Evolutionary conservation across 2,113 vertebrate genomes (phyloP), one percentile per base, ranked within the genome.

Genomic region (Maccullochella peelii): DNA sequence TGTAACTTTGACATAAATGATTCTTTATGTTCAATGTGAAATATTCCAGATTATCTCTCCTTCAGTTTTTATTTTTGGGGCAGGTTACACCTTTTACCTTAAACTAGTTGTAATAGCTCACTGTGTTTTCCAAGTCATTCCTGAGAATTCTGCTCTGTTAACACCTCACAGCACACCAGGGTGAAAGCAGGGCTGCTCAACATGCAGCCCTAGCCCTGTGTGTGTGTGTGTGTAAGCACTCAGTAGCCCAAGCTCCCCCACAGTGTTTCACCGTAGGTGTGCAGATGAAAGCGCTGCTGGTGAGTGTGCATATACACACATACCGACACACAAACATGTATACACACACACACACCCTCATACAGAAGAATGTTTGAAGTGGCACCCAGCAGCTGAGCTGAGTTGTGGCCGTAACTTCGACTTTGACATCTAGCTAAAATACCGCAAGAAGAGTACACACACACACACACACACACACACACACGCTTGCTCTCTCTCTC

Each of bases 281-380:
- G 82, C 86, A 93, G 91, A 94, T 94, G 89, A 93, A 94, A 93
- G 93, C 85, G 27, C 82, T 47, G 78, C 86, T 82, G 65, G 84
- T 68, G 83, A 90, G 59, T 75, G 65, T 62, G 65, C 77, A 83
- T 63, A 78, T 20, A 58, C 81, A 82, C 65, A 65, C 33, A 69
- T 15, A 47, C 67, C 75, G 40, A 68, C n/a, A 66, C 62, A 77
- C 23, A 38, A 58, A 80, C 54, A 42, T 52, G 47, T n/a, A 59
- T 27, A 83, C 54, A 79, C 8, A 71, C 44, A 73, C 54, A 79
- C 8, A 71, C 42, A 73, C 67, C 77, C 42, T 4, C 63, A 40
- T 7, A 55, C 27, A 75, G 38, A 75, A 63, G 61, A 79, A 72
- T 79, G 90, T 92, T 94, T 94, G 91, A 94, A 92, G 92, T 91